A percentile compares a stretch with the other conserved stretches of the same genome.
These are phyloP conservation scores for Zaprionus gabonicus DNA, from an alignment of 1,140 invertebrate genomes.

Conservation along the genomic window DNA sequence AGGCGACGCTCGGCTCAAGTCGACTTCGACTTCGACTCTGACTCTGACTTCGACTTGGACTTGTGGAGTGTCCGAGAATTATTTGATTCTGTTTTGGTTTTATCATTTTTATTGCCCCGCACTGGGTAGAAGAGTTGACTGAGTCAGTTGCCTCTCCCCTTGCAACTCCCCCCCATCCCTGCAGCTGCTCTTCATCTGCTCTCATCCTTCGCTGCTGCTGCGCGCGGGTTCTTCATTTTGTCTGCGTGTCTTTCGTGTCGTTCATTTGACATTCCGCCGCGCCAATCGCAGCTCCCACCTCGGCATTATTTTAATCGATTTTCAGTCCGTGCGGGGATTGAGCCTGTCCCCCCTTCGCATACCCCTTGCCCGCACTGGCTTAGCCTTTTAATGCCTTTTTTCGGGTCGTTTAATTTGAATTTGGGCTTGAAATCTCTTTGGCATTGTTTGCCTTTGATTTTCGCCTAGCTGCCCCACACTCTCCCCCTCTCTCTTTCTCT, in stretches of 20 bases:
- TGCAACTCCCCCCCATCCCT: no score
- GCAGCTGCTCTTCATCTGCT: background rate
- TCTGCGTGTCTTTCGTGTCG: slow-evolving; percentile 26
- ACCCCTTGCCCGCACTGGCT: slow-evolving; percentile 26
- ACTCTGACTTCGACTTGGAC: background rate
- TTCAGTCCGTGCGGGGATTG: slow-evolving; percentile 40
- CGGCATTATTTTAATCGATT: slow-evolving; percentile 75
- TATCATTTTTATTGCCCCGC: slow-evolving; percentile 67
- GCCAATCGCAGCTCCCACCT: slow-evolving; percentile 54
- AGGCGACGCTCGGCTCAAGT: slow-evolving; percentile 37
- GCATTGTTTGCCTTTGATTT: slow-evolving; percentile 52
- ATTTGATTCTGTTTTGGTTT: slow-evolving; percentile 59
- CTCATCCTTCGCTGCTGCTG: background rate
- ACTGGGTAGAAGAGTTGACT: slow-evolving; percentile 20
- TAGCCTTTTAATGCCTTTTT: slow-evolving; percentile 63
- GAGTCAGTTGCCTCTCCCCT: slow-evolving; percentile 2
- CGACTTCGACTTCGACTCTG: slow-evolving; percentile 13
- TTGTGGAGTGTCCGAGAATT: slow-evolving; percentile 41
- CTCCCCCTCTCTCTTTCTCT: background rate
- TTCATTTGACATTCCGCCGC: slow-evolving; percentile 72
- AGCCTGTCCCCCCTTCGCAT: background rate
- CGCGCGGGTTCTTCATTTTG: slow-evolving; percentile 31
- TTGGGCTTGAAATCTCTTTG: slow-evolving; percentile 40
- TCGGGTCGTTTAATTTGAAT: slow-evolving; percentile 66
- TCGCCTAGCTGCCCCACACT: slow-evolving; percentile 27